Evolutionary conservation across 2,888 invertebrate genomes (phyloP), one percentile per base, ranked within the genome.

Genomic region (Scotopteryx bipunctaria): DNA sequence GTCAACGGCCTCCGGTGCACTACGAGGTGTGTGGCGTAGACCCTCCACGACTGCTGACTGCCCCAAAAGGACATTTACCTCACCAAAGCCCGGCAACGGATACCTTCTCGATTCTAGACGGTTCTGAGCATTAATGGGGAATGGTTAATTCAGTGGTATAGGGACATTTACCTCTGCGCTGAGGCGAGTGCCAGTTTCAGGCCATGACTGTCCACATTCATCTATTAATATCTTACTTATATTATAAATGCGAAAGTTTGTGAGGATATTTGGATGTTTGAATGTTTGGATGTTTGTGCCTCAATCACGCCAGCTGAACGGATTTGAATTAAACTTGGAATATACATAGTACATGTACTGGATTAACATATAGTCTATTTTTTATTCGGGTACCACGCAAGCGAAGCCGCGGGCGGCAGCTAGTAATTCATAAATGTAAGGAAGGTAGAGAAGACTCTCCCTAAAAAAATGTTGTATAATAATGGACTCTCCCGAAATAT

Each of bases 161-260:
- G 63, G 73, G 67, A 49, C 69, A 43, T 69, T 71, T 68, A 71
- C 68, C 68, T 64, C 44, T 63, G 29, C 11, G n/a, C n/a, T 3
- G 27, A 31, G 29, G 14, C 27, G 25, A 36, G 8, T 32, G 17
- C 27, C 9, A 13, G 15, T 35, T 11, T 15, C 35, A 27, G 47
- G 27, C 27, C 5, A 19, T 35, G 27, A 25, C 19, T 21, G 5
- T 29, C 27, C 8, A 29, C 13, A 9, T 8, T 19, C 19, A 21
- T 27, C 13, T 21, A 31, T 17, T 19, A 9, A 29, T 29, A 11
- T n/a, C n/a, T n/a, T n/a, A n/a, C n/a, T n/a, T n/a, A n/a, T n/a
- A n/a, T n/a, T n/a, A n/a, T n/a, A n/a, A n/a, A n/a, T n/a, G n/a
- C n/a, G n/a, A n/a, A n/a, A n/a, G n/a, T n/a, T n/a, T n/a, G n/a